Evolutionary conservation across 2,888 invertebrate genomes (phyloP).

Genomic region (Eupeodes latifasciatus): DNA sequence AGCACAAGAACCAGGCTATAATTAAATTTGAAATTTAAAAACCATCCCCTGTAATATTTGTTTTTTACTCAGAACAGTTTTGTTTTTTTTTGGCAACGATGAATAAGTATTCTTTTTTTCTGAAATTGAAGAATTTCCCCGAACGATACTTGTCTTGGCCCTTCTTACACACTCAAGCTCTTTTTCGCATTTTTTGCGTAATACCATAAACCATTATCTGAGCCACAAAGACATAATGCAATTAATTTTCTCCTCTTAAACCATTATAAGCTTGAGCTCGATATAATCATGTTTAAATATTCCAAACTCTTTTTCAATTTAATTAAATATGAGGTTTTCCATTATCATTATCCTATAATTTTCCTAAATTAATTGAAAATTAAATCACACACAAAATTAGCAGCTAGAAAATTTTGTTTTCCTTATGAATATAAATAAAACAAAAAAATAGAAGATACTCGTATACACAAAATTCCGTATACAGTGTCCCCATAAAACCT

Average conservation of each 20-base stretch:
- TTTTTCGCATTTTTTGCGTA: too few relatives aligned
- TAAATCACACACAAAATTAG: background rate
- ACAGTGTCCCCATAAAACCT: background rate
- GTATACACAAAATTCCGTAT: background rate
- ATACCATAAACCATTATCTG: background rate
- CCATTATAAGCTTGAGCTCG: background rate
- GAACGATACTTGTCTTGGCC: too few relatives aligned
- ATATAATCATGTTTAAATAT: slow-evolving; percentile 8
- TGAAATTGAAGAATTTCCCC: too few relatives aligned
- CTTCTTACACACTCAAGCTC: too few relatives aligned
- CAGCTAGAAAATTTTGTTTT: background rate
- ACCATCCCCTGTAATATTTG: too few relatives aligned
- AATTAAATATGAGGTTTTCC: slow-evolving; percentile 4
- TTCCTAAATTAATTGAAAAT: background rate
- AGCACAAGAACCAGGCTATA: too few relatives aligned
- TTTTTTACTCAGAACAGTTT: too few relatives aligned
- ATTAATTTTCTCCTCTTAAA: background rate
- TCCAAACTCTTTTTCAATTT: background rate
- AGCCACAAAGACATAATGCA: background rate
- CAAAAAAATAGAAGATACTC: background rate
- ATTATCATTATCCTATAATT: slow-evolving; percentile 2
- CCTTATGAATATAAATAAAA: background rate
- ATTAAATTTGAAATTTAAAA: too few relatives aligned
- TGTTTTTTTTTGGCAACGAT: too few relatives aligned
- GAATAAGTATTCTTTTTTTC: too few relatives aligned